Conservation (phyloP, 2,888 invertebrate species). For the Dasypolia templi region DNA sequence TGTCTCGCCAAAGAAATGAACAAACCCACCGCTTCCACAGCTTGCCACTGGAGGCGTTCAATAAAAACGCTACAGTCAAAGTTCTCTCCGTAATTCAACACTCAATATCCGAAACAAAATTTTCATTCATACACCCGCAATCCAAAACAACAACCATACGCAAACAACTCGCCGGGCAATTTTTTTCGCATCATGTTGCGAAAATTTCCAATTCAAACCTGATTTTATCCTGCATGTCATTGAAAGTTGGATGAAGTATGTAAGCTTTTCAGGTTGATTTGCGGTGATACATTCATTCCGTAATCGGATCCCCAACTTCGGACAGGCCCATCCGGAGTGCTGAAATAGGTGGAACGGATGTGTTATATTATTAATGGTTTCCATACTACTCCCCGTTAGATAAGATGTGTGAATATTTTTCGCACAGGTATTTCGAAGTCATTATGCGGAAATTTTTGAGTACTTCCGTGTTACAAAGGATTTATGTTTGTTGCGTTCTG, state of each 20-base stretch:
- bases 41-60: too few species aligned
- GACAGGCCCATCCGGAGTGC: slow-evolving; percentile 61
- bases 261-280: slow-evolving; percentile 54
- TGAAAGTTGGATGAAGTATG: slow-evolving; percentile 50
- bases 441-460: slow-evolving; percentile 62
- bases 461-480: slow-evolving; percentile 52
- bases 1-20: background rate
- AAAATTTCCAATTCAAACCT: slow-evolving; percentile 31
- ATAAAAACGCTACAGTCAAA: too few species aligned
- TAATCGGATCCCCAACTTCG: slow-evolving; percentile 64
- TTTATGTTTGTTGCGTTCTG: slow-evolving; percentile 50
- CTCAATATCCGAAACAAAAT: too few species aligned
- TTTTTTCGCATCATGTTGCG: background rate
- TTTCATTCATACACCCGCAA: background rate
- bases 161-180: background rate
- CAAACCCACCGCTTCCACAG: background rate
- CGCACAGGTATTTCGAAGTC: slow-evolving; percentile 53
- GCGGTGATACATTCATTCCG: slow-evolving; percentile 63
- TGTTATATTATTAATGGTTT: slow-evolving; percentile 69
- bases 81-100: too few species aligned
- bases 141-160: slow-evolving; percentile 1
- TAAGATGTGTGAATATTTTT: slow-evolving; percentile 58
- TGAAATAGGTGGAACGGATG: slow-evolving; percentile 67
- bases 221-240: slow-evolving; percentile 56
- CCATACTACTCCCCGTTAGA: slow-evolving; percentile 55